Base-by-base conservation (phyloP, 1,140 invertebrate species). In the Metopolophium dirhodum region DNA sequence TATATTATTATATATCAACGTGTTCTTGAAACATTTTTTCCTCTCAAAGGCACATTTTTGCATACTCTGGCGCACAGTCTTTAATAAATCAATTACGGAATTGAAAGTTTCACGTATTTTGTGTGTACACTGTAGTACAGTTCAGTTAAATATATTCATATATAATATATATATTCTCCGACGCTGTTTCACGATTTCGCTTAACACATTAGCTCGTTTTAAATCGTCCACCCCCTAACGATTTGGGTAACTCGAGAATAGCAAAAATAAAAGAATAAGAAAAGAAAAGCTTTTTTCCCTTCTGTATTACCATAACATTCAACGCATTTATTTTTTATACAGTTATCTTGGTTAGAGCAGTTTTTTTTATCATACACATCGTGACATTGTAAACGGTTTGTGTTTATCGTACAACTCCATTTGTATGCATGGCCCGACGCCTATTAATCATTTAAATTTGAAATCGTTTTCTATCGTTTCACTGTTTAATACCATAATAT, bases 391-490 rank as follows among this genome's bases (percentile, higher is more conserved):
- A 91, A 77, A 77, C 90, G 61, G 45, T 45, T 91, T 82, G 30
- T 77, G 90, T 47, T 91, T 77, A 45, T 77, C 90, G 61, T 91
- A 91, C 61, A 45, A 49, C 41, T 82, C 41, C 90, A 82, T 91
- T 91, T 91, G 61, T 82, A 77, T 82, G 57, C 41, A 49, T 22
- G 30, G 6, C 90, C 90, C 45, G 18, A 91, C 30, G n/a, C 20
- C 90, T 82, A 91, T 91, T 91, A 91, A 91, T 91, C 90, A 91
- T 91, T 77, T 91, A 82, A 91, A 91, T 82, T 91, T 47, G 35
- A 91, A 91, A 91, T 49, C 54, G 90, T 91, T 91, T 91, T 47
- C 37, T 41, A 77, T n/a, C 57, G 54, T 45, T 86, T 30, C 26
- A 11, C 85, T 30, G 41, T 77, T 77, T 77, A 77, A 77, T 77